Evolutionary conservation across 1,140 invertebrate species (phyloP).

Genomic region (Thaumatotibia leucotreta): DNA sequence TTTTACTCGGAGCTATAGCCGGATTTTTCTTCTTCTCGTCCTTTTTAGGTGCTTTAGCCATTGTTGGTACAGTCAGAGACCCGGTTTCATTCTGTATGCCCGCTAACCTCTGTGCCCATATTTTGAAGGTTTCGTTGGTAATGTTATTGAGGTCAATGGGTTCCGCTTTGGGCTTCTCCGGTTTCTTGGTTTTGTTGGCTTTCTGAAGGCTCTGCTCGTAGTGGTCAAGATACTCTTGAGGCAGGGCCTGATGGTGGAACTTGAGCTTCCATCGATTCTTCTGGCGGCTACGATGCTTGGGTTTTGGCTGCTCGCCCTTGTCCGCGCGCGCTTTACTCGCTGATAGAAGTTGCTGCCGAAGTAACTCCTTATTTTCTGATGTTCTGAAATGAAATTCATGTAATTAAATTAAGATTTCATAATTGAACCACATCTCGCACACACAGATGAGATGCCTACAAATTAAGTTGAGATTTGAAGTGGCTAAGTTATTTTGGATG

Average conservation of each 20-base stretch:
- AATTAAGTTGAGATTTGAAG: no score
- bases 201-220: slow-evolving; percentile 84
- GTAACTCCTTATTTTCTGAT: slow-evolving; percentile 63
- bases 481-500: no score
- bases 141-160: slow-evolving; percentile 48
- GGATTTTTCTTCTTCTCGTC: slow-evolving; percentile 53
- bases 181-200: slow-evolving; percentile 42
- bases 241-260: slow-evolving; percentile 88
- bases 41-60: slow-evolving; percentile 37
- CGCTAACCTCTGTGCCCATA: slow-evolving; percentile 84
- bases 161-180: slow-evolving; percentile 59
- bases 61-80: slow-evolving; percentile 42
- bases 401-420: background rate
- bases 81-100: slow-evolving; percentile 79
- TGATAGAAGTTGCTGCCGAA: slow-evolving; percentile 60
- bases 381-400: slow-evolving; percentile 37
- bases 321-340: slow-evolving; percentile 54
- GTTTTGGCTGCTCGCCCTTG: slow-evolving; percentile 41
- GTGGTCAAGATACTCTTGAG: slow-evolving; percentile 87
- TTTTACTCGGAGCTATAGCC: slow-evolving; percentile 71
- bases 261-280: slow-evolving; percentile 86
- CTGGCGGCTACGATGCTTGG: slow-evolving; percentile 75
- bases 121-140: slow-evolving; percentile 81
- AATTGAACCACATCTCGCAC: background rate
- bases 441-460: background rate